These are phyloP conservation scores for Drosophila burlai DNA, from an alignment of 1,140 invertebrate species.

Conservation along the genomic window DNA sequence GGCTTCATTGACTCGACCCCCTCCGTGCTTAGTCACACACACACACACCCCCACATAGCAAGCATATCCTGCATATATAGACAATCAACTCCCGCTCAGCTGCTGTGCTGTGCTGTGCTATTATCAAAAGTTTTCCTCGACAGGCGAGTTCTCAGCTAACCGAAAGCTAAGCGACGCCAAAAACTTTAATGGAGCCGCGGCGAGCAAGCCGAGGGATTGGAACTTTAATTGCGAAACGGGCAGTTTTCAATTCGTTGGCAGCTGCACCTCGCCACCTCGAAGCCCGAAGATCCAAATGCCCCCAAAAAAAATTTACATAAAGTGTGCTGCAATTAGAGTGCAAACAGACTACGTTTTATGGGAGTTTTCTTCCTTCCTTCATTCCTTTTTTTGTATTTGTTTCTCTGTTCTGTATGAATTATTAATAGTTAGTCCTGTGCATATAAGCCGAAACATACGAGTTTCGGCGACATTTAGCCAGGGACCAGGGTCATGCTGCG, in stretches of 20 bases:
- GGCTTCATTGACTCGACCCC: conserved; percentile 78
- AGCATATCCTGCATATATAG: conserved; percentile 17
- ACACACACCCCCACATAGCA: not conserved
- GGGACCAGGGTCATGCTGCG: not conserved
- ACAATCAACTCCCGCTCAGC: conserved; percentile 49
- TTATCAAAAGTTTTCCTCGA: conserved; percentile 74
- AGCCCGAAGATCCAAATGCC: not conserved
- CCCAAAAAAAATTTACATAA: conserved; percentile 22
- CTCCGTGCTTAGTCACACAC: conserved; percentile 28
- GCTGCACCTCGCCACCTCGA: conserved; percentile 5
- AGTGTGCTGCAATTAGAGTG: conserved; percentile 52
- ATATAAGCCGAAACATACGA: conserved; percentile 14
- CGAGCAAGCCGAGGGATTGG: conserved; percentile 22
- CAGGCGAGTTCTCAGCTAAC: conserved; percentile 49
- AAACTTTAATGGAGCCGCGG: conserved; percentile 48
- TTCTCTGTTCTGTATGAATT: conserved; percentile 33
- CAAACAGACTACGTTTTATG: conserved; percentile 48
- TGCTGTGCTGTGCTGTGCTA: conserved; percentile 60
- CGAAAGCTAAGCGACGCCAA: conserved; percentile 49
- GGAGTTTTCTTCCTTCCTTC: not conserved
- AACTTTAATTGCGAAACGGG: conserved; percentile 72
- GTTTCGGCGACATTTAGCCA: not conserved
- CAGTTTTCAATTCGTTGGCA: conserved; percentile 67
- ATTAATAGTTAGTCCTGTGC: conserved; percentile 20
- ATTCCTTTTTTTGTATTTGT: not conserved